Base-by-base conservation (phyloP, 2,113 vertebrate genomes). In the Crocuta crocuta region DNA sequence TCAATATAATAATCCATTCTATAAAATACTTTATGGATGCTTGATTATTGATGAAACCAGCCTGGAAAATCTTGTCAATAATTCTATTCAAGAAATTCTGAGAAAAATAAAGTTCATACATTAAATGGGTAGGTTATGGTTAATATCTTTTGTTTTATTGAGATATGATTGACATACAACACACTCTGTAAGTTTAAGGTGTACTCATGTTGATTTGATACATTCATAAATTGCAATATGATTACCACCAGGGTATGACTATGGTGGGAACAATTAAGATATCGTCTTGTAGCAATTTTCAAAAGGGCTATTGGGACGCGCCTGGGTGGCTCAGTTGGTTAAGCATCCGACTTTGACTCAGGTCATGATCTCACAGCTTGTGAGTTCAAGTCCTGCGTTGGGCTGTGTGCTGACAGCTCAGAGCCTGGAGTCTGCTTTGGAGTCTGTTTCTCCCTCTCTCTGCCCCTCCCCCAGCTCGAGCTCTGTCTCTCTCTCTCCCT, bases 11-110 rank as follows among this genome's bases (percentile, higher is more conserved):
- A 96, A 98, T 98, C 99, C 99, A 99, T 96, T 99, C 99, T 39
- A 99, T 99, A 50, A 99, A 98, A 97, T 99, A 99, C 94, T 99
- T 99, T 88, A 99, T 99, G n/a, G 99, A 99, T 55, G 99, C 99
- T 94, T 99, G 99, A 98, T 99, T 99, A 97, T 99, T 99, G 97
- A 98, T 96, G 98, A 99, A 99, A 73, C 99, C 99, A 91, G 99
- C 99, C 95, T 99, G 99, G 96, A 99, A 99, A 97, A 99, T 98
- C 91, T 71, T 98, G 89, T 98, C 98, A 98, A 99, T 95, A 50
- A 99, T 95, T 68, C 96, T 98, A 97, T 95, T 97, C 79, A 99
- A 98, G 99, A 99, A 99, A 95, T 98, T 99, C 99, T 99, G 97
- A 74, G 94, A 71, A 96, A 97, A 98, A 98, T 7, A 97, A 97